Conservation (phyloP, 2,888 invertebrate species). For the Agrochola litura region DNA sequence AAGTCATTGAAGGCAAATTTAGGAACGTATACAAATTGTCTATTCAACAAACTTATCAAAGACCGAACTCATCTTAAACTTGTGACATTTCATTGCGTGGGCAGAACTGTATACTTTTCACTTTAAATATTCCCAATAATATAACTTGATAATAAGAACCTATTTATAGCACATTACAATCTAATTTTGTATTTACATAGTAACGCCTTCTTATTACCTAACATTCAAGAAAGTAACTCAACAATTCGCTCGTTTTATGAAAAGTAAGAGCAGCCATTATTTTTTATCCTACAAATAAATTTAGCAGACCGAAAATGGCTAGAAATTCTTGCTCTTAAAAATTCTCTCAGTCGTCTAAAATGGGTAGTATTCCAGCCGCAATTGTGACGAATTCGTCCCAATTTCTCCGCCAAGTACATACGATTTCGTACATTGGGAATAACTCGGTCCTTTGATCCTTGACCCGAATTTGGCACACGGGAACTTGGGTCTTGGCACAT, state of each 20-base stretch:
- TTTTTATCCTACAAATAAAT: slow-evolving; percentile 58
- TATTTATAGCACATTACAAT: slow-evolving; percentile 27
- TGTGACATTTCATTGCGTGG: slow-evolving; percentile 20
- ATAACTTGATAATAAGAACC: background rate
- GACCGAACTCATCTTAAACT: slow-evolving; percentile 13
- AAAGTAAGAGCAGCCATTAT: slow-evolving; percentile 45
- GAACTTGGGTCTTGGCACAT: slow-evolving; percentile 45
- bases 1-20: background rate
- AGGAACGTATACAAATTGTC: slow-evolving; percentile 2
- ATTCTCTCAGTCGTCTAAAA: slow-evolving; percentile 48
- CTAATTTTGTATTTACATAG: slow-evolving; percentile 32
- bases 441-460: slow-evolving; percentile 64
- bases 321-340: slow-evolving; percentile 53
- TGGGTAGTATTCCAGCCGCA: slow-evolving; percentile 41
- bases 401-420: slow-evolving; percentile 44
- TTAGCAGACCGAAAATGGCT: slow-evolving; percentile 44
- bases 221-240: slow-evolving; percentile 32
- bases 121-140: background rate
- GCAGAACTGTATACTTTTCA: background rate
- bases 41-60: slow-evolving; percentile 13
- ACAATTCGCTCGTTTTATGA: slow-evolving; percentile 44
- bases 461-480: slow-evolving; percentile 61
- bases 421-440: slow-evolving; percentile 46
- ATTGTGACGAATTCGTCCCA: slow-evolving; percentile 62
- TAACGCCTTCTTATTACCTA: background rate